These are phyloP conservation scores for Diachrysia chrysitis DNA, from an alignment of 2,888 invertebrate genomes.

Conservation along the genomic window DNA sequence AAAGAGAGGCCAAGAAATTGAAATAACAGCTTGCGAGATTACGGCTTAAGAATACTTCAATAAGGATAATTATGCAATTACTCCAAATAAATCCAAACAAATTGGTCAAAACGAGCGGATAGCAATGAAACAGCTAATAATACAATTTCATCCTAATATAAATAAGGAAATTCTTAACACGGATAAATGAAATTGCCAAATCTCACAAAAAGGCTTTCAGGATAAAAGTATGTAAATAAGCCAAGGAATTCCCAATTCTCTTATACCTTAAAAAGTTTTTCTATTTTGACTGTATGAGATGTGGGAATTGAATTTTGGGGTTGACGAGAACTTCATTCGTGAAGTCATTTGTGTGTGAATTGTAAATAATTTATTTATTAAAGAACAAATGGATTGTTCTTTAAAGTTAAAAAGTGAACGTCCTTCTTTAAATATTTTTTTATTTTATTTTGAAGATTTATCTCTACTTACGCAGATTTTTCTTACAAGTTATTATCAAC, in stretches of 20 bases:
- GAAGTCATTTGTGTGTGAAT: neutral
- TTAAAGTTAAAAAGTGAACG: no score
- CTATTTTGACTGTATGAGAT: conserved; percentile 11
- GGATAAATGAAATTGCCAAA: neutral
- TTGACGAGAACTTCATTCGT: neutral
- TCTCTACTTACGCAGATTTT: neutral
- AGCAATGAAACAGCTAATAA: neutral
- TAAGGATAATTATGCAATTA: no score
- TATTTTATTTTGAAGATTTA: no score
- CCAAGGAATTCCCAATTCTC: conserved; percentile 10
- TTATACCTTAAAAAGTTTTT: conserved; percentile 5
- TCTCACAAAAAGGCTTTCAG: conserved; percentile 10
- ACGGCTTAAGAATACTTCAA: no score
- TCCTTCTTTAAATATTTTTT: no score
- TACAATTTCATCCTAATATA: neutral
- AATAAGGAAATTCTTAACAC: neutral
- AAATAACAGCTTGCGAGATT: no score
- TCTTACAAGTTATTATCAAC: neutral
- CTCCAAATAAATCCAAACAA: neutral
- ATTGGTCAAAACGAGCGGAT: neutral
- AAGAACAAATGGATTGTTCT: no score
- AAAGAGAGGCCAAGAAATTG: no score
- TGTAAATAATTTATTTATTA: no score
- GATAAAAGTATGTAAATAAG: conserved; percentile 35
- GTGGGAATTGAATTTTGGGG: neutral